Base-by-base conservation (phyloP, 2,888 invertebrate genomes). In the Loripinus fragilis region DNA sequence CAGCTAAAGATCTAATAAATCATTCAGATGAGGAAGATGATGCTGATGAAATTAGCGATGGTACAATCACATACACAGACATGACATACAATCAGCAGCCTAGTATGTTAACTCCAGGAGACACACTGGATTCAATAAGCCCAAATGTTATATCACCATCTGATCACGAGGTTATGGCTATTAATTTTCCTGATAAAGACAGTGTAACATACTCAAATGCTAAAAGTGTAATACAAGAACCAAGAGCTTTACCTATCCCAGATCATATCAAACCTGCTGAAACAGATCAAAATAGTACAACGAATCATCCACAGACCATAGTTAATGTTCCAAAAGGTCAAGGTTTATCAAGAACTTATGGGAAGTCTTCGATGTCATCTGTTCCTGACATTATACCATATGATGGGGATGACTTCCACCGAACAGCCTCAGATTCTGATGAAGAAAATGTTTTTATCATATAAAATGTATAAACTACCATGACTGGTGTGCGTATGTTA, bases 371-470 rank as follows among this genome's bases (percentile, higher is more conserved):
- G 20, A 66, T 48, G 48, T 66, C 64, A 5, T 68, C 68, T n/a
- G 60, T 68, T 20, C 74, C 74, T 10, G 74, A 74, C 52, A 74
- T 74, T 38, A 74, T 74, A 64, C 74, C 74, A n/a, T 30, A 69
- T 23, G 35, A 25, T 42, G 64, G 33, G 28, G 28, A 48, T 0
- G 68, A 55, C 20, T 35, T 68, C 23, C 50, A 45, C 48, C 45
- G 48, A 35, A 64, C 0, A 97, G 97, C 0, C 97, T 96, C 90
- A 98, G 97, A 52, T 85, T 81, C n/a, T 92, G 64, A 5, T 89
- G 76, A 2, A 90, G 69, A 67, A 85, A 73, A n/a, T 23, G 67
- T 45, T 2, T 69, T 33, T 50, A 69, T 28, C n/a, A 69, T 48
- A 28, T 69, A 25, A 48, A 67, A 38, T 38, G 5, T 38, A 38